phyloP scores from a whole-genome alignment of 2,888 invertebrate species.

The Drosophila nigricruria region DNA sequence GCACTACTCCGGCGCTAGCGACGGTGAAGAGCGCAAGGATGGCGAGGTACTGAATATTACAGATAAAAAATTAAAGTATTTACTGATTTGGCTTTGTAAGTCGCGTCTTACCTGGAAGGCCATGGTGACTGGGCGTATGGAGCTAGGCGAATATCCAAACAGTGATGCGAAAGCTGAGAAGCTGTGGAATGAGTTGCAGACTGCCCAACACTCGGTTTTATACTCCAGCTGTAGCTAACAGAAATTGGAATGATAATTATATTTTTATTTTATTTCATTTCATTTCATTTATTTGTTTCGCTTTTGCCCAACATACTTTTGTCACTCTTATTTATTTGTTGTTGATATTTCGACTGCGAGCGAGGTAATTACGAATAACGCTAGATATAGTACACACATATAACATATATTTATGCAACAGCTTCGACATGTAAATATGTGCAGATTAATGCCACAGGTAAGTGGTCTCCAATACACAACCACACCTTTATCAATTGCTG shows the following conservation, averaged over 20 bases:
- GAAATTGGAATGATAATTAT: constrained; percentile 47
- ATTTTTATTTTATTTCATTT: constrained; percentile 6
- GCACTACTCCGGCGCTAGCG: constrained; percentile 76
- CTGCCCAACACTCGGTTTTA: constrained; percentile 56
- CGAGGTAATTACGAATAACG: constrained; percentile 52
- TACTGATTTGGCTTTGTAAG: not conserved
- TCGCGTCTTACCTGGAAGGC: constrained; percentile 67
- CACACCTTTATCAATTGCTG: constrained; percentile 54
- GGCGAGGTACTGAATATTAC: constrained; percentile 66
- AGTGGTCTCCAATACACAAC: constrained; percentile 41
- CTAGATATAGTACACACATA: constrained; percentile 5
- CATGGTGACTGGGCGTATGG: constrained; percentile 59
- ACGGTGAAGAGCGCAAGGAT: constrained; percentile 75
- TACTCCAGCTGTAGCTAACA: constrained; percentile 51
- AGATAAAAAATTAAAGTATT: not conserved
- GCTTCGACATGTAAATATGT: constrained; percentile 64
- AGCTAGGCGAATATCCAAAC: constrained; percentile 44
- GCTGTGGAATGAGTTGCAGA: constrained; percentile 73
- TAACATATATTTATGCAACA: constrained; percentile 65
- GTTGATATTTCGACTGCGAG: constrained; percentile 55
- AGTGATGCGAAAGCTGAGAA: constrained; percentile 56
- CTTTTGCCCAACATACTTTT: constrained; percentile 56
- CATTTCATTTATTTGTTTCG: constrained; percentile 19
- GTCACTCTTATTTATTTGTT: constrained; percentile 55
- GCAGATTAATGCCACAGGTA: constrained; percentile 76